These are phyloP conservation scores for Triops longicaudatus DNA, from an alignment of 1,140 invertebrate species.

Conservation along the genomic window DNA sequence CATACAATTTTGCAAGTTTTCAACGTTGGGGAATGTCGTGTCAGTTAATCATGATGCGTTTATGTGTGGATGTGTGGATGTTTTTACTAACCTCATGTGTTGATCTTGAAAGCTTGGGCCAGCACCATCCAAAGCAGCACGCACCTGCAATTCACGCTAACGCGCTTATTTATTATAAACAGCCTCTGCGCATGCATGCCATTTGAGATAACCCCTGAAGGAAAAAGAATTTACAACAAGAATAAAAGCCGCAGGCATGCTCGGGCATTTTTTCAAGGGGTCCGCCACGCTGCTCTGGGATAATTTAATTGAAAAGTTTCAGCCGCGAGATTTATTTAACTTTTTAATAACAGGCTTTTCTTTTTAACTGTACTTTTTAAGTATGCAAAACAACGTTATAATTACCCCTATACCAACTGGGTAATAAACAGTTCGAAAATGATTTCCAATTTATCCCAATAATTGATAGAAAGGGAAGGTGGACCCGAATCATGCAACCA, in stretches of 20 bases:
- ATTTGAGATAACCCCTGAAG: neutral
- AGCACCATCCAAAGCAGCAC: neutral
- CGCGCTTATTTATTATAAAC: neutral
- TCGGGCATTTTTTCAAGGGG: neutral
- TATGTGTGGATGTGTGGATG: neutral
- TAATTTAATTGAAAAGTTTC: neutral
- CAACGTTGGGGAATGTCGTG: neutral
- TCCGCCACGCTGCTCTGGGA: neutral
- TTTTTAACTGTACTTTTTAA: neutral
- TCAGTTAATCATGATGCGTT: neutral
- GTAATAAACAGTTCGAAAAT: neutral
- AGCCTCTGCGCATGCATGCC: neutral
- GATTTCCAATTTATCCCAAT: no score
- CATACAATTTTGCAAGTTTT: neutral
- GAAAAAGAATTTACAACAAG: neutral
- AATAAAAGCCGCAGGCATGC: neutral
- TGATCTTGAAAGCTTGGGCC: neutral
- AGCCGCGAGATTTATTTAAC: neutral
- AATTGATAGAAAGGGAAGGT: no score
- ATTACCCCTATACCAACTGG: neutral
- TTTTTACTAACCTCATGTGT: neutral
- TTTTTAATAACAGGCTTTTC: neutral
- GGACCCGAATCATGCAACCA: no score
- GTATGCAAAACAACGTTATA: neutral
- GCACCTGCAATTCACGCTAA: slow-evolving; percentile 11